Evolutionary conservation across 1,140 invertebrate species (phyloP).

Genomic region (Triops longicaudatus): DNA sequence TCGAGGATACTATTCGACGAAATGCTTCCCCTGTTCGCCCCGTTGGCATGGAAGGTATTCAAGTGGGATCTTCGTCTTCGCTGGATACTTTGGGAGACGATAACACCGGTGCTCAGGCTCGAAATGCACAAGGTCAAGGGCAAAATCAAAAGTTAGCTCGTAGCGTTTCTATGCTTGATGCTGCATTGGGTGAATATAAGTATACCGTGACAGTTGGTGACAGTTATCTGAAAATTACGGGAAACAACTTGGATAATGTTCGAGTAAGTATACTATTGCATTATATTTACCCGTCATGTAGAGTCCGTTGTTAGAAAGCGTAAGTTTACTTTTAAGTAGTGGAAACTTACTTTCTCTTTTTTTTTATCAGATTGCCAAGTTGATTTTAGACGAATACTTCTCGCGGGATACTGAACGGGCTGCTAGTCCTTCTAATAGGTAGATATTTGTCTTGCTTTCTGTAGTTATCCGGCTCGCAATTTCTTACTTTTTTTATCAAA

Average conservation of each 20-base stretch:
- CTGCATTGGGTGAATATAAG: constrained; percentile 72
- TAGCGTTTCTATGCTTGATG: constrained; percentile 72
- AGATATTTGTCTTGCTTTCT: background rate
- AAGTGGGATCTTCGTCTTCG: constrained; percentile 17
- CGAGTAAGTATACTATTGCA: constrained; percentile 48
- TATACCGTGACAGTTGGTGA: constrained; percentile 72
- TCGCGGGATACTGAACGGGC: constrained; percentile 48
- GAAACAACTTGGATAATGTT: constrained; percentile 69
- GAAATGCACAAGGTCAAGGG: constrained; percentile 48
- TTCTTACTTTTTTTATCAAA: background rate
- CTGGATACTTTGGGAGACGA: constrained; percentile 12
- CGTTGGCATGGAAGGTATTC: constrained; percentile 36
- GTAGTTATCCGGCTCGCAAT: background rate
- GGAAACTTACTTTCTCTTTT: constrained; percentile 27
- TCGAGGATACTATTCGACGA: constrained; percentile 82
- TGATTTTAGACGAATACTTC: constrained; percentile 77
- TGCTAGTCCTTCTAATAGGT: constrained; percentile 35
- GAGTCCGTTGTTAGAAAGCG: no score
- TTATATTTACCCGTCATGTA: no score
- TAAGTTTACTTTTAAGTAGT: no score
- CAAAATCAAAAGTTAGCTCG: constrained; percentile 47
- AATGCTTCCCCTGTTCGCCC: constrained; percentile 79
- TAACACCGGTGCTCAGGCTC: constrained; percentile 40
- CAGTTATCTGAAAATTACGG: constrained; percentile 72
- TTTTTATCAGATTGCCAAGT: constrained; percentile 60